phyloP scores from a whole-genome alignment of 1,140 invertebrate genomes.

The Drosophila erecta region DNA sequence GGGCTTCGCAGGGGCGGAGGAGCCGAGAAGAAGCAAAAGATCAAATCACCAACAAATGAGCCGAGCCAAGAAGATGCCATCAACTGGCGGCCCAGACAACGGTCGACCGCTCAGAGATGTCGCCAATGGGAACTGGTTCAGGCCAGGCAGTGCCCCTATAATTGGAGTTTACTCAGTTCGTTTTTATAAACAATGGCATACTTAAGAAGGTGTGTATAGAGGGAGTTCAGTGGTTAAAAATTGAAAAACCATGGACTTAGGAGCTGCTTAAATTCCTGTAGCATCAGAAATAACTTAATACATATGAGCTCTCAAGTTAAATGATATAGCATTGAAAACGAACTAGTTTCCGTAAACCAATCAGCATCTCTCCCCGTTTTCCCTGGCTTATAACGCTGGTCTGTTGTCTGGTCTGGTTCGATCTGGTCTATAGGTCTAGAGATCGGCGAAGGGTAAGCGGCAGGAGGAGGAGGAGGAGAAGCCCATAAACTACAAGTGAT shows the following conservation, averaged over 20 bases:
- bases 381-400: not conserved
- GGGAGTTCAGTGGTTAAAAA: too few species aligned
- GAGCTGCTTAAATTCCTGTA: too few species aligned
- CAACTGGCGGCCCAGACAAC: slow-evolving; percentile 23
- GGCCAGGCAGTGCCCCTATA: not conserved
- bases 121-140: slow-evolving; percentile 8
- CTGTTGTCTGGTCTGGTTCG: slow-evolving; percentile 34
- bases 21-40: slow-evolving; percentile 56
- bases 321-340: not conserved
- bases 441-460: not conserved
- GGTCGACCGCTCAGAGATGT: slow-evolving; percentile 10
- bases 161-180: not conserved
- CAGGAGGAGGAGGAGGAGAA: slow-evolving; percentile 21
- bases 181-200: not conserved
- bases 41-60: slow-evolving; percentile 80
- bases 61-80: slow-evolving; percentile 53
- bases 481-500: slow-evolving; percentile 82
- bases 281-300: too few species aligned
- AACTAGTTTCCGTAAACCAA: slow-evolving; percentile 23
- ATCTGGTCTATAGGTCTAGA: slow-evolving; percentile 36
- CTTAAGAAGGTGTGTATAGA: too few species aligned
- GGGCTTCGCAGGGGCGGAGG: slow-evolving; percentile 9
- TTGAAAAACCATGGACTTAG: not conserved
- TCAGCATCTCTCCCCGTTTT: slow-evolving; percentile 24
- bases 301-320: too few species aligned